phyloP scores from a whole-genome alignment of 2,888 invertebrate genomes.

The Acronicta aceris region DNA sequence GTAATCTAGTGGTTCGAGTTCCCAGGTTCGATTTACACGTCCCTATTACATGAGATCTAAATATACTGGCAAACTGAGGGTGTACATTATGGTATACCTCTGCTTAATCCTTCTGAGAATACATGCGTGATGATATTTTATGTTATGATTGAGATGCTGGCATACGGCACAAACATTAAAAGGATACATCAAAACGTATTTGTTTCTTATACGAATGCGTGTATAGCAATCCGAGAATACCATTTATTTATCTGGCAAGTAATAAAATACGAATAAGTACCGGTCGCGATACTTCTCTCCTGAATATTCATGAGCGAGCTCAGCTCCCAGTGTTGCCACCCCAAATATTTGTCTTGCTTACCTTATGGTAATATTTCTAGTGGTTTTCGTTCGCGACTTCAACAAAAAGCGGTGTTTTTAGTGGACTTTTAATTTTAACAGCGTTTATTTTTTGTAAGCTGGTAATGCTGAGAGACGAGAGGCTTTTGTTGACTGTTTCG shows the following conservation, averaged over 20 bases:
- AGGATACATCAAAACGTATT: too few relatives aligned
- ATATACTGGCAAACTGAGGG: too few relatives aligned
- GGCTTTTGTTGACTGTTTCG: slow-evolving; percentile 22
- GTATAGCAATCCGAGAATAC: slow-evolving; percentile 12
- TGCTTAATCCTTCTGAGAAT: too few relatives aligned
- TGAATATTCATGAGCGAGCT: slow-evolving; percentile 57
- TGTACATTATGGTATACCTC: too few relatives aligned
- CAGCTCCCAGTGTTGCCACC: slow-evolving; percentile 51
- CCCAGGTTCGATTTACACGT: too few relatives aligned
- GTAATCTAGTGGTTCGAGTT: too few relatives aligned
- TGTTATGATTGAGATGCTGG: too few relatives aligned
- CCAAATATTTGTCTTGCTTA: slow-evolving; percentile 55
- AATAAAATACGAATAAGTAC: slow-evolving; percentile 47
- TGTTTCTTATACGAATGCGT: slow-evolving; percentile 4
- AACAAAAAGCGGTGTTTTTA: slow-evolving; percentile 37
- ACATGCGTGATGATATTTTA: too few relatives aligned
- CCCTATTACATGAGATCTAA: too few relatives aligned
- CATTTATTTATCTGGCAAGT: slow-evolving; percentile 41
- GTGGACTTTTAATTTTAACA: slow-evolving; percentile 34
- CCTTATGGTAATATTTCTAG: slow-evolving; percentile 58
- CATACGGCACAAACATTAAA: too few relatives aligned
- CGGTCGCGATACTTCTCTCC: slow-evolving; percentile 26
- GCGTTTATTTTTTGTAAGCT: slow-evolving; percentile 28
- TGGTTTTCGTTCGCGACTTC: slow-evolving; percentile 42
- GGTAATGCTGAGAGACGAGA: slow-evolving; percentile 15